These are phyloP conservation scores for Brenthis hecate DNA, from an alignment of 2,888 invertebrate genomes.

Conservation along the genomic window DNA sequence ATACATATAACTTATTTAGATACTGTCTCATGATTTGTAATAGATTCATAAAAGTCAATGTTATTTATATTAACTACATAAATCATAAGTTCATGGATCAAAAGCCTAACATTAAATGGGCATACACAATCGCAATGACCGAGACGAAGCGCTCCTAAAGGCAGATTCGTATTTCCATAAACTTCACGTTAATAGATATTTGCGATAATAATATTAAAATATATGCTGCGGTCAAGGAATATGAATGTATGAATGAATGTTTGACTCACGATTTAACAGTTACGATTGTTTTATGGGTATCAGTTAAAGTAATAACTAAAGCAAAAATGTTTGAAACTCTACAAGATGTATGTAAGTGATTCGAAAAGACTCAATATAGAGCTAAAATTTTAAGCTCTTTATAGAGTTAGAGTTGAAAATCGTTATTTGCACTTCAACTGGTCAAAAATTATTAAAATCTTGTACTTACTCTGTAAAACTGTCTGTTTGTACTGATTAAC, in stretches of 20 bases:
- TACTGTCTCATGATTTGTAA: too few species aligned
- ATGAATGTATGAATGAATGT: slow-evolving; percentile 47
- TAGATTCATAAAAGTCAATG: not conserved
- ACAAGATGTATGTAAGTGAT: too few species aligned
- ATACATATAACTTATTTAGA: too few species aligned
- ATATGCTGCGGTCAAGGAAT: slow-evolving; percentile 21
- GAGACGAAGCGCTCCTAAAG: slow-evolving; percentile 20
- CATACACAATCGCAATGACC: slow-evolving; percentile 27
- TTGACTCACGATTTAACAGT: slow-evolving; percentile 17
- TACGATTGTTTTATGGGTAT: slow-evolving; percentile 26
- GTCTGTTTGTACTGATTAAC: too few species aligned
- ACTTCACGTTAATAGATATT: slow-evolving; percentile 31
- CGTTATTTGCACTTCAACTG: too few species aligned
- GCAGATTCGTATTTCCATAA: slow-evolving; percentile 28
- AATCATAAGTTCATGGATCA: slow-evolving; percentile 17
- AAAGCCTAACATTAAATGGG: slow-evolving; percentile 19
- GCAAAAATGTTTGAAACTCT: too few species aligned
- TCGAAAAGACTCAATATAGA: too few species aligned
- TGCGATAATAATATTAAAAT: slow-evolving; percentile 35
- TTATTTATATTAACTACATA: slow-evolving; percentile 2
- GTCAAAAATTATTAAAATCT: too few species aligned
- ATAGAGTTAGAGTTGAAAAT: too few species aligned
- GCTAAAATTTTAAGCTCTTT: too few species aligned
- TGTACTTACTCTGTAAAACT: too few species aligned
- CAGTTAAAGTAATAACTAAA: not conserved